phyloP scores from a whole-genome alignment of 2,888 invertebrate genomes.

The Epsilonema sp. region DNA sequence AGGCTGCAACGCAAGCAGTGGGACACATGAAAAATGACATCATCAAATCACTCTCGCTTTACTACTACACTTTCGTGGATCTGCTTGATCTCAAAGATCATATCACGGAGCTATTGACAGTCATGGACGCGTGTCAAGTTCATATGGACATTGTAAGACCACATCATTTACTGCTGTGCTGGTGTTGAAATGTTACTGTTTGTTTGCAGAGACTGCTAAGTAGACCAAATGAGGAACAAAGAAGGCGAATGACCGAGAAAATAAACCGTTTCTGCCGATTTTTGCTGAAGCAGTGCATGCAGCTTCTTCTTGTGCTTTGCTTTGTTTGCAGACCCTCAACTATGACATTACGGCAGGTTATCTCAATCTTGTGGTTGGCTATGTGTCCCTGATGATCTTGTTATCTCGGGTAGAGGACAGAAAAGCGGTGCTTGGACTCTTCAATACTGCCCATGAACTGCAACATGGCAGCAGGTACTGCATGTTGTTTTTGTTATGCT shows the following conservation, averaged over 20 bases:
- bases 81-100: constrained; percentile 72
- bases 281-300: no score
- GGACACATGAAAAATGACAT: constrained; percentile 73
- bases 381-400: constrained; percentile 84
- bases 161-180: no score
- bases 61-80: constrained; percentile 98
- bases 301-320: no score
- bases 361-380: constrained; percentile 76
- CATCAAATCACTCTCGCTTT: constrained; percentile 79
- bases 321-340: constrained; percentile 71
- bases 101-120: constrained; percentile 45
- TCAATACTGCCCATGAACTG: constrained; percentile 93
- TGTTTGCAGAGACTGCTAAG: not conserved
- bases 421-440: constrained; percentile 83
- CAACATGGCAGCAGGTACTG: constrained; percentile 51
- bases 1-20: constrained; percentile 43
- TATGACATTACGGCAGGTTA: constrained; percentile 89
- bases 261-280: no score
- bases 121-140: constrained; percentile 87
- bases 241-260: not conserved
- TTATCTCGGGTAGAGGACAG: constrained; percentile 93
- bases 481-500: not conserved
- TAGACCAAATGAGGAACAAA: not conserved
- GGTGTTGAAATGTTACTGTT: no score
- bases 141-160: constrained; percentile 57